Conservation (phyloP, 1,140 invertebrate genomes). For the Apis cerana region DNA sequence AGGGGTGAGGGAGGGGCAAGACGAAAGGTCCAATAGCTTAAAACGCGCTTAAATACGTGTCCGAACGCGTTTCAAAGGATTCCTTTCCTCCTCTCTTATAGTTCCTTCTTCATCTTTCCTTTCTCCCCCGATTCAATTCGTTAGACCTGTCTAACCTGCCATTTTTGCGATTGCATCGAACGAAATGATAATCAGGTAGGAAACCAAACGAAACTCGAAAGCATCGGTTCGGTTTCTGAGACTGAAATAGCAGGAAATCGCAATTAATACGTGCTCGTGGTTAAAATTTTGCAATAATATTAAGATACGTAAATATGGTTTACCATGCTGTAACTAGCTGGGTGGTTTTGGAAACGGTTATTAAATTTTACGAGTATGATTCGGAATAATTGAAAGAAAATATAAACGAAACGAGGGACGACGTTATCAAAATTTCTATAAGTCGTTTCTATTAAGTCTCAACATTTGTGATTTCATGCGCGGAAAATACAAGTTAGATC, state of each 20-base stretch:
- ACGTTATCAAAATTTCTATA: slow-evolving; percentile 8
- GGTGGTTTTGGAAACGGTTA: slow-evolving; percentile 4
- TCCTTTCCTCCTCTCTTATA: not conserved
- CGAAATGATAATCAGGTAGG: not conserved
- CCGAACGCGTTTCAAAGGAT: slow-evolving; percentile 51
- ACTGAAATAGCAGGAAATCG: not conserved
- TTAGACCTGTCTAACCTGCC: not conserved
- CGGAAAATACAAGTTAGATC: not conserved
- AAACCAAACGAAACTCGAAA: not conserved
- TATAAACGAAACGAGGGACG: not conserved
- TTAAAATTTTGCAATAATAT: not conserved
- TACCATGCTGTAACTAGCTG: not conserved
- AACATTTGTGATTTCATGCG: not conserved
- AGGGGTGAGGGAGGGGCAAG: slow-evolving; percentile 38
- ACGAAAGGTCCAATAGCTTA: slow-evolving; percentile 68
- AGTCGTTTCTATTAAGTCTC: not conserved
- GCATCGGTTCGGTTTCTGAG: not conserved
- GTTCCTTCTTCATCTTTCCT: not conserved
- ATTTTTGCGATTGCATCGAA: not conserved
- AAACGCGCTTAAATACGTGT: slow-evolving; percentile 63
- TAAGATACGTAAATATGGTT: not conserved
- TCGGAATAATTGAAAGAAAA: slow-evolving; percentile 17
- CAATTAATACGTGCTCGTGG: not conserved
- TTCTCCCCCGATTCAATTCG: not conserved
- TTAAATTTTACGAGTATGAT: slow-evolving; percentile 17